These are phyloP conservation scores for Uloborus diversus DNA, from an alignment of 1,140 invertebrate species.

Conservation along the genomic window DNA sequence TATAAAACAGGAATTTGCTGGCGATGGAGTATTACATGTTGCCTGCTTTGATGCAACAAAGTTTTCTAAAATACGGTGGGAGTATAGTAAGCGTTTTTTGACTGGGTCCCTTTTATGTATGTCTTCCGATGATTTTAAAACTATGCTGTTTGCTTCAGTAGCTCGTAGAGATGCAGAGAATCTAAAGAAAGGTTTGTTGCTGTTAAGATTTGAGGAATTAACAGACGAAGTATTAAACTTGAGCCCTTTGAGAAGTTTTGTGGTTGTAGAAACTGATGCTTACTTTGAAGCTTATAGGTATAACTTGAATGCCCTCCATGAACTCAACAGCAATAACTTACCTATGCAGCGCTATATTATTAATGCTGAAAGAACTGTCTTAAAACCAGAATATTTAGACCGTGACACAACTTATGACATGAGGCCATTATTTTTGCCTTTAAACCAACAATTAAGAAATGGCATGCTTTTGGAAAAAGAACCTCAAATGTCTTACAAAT, in stretches of 20 bases:
- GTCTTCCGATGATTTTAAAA: conserved; percentile 74
- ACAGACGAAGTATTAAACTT: conserved; percentile 33
- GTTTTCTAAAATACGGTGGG: conserved; percentile 62
- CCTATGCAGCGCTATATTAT: conserved; percentile 64
- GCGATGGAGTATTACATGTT: conserved; percentile 46
- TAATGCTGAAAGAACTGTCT: conserved; percentile 45
- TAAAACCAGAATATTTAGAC: conserved; percentile 27
- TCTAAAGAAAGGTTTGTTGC: conserved; percentile 63
- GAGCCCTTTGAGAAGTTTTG: conserved; percentile 16
- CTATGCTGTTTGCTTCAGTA: conserved; percentile 75
- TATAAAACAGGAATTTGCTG: conserved; percentile 1
- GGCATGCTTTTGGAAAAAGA: not conserved
- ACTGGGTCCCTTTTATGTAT: conserved; percentile 79
- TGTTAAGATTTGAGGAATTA: conserved; percentile 6
- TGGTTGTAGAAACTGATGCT: conserved; percentile 68
- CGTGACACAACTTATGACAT: conserved; percentile 35
- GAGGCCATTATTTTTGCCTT: not conserved
- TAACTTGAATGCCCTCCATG: conserved; percentile 64
- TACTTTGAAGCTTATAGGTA: conserved; percentile 69
- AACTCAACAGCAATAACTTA: conserved; percentile 62
- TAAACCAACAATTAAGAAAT: not conserved
- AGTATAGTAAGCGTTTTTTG: conserved; percentile 71
- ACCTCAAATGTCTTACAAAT: not conserved
- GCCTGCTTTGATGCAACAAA: conserved; percentile 62
- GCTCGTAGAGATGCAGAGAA: conserved; percentile 69